These are phyloP conservation scores for Mythimna pallens DNA, from an alignment of 2,888 invertebrate species.

Conservation along the genomic window DNA sequence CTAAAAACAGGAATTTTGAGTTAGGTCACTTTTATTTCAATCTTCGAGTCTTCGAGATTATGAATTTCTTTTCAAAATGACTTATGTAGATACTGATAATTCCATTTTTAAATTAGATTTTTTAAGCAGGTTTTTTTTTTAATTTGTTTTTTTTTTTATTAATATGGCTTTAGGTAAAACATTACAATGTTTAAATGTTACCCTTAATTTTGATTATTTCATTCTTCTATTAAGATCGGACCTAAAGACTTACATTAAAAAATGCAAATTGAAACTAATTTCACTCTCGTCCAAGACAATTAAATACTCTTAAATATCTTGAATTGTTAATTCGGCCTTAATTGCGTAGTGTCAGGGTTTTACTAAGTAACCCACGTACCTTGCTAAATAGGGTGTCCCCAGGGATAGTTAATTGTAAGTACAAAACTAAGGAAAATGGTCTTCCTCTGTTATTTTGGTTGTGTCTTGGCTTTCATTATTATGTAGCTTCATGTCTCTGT, in stretches of 20 bases:
- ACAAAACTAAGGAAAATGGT: background rate
- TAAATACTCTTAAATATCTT: conserved; percentile 4
- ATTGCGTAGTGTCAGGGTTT: background rate
- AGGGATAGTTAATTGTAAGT: background rate
- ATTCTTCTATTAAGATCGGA: conserved; percentile 4
- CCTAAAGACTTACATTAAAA: conserved; percentile 22
- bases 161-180: too few species aligned
- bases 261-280: conserved; percentile 36
- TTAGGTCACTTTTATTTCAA: too few species aligned
- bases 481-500: background rate
- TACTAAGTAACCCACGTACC: background rate
- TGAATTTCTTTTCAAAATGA: too few species aligned
- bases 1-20: too few species aligned
- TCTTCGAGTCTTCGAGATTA: too few species aligned
- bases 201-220: too few species aligned
- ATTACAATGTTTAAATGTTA: too few species aligned
- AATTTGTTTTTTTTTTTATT: too few species aligned
- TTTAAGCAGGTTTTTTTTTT: too few species aligned
- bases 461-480: background rate
- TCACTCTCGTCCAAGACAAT: conserved; percentile 6
- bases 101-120: too few species aligned
- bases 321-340: conserved; percentile 3
- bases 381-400: background rate
- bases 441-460: too few species aligned
- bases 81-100: too few species aligned